A percentile compares a stretch with the other conserved stretches of the same genome.
Conservation (phyloP, 2,797 vertebrate species). For the Chiroxiphia lanceolata region DNA sequence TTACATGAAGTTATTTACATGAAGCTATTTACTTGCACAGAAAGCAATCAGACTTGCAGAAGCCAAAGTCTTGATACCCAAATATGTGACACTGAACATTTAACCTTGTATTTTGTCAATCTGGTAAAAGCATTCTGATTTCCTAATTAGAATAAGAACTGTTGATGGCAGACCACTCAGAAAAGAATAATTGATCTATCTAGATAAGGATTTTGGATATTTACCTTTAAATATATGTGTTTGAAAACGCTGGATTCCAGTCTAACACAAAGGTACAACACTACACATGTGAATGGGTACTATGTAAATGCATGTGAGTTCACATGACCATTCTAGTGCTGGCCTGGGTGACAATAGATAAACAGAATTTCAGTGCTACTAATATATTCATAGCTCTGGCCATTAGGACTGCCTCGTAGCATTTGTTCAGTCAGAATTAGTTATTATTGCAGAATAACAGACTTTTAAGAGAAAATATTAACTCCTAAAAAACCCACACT, state of each 20-base stretch:
- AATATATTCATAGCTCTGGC: not conserved
- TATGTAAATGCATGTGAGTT: not conserved
- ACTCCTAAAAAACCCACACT: not conserved
- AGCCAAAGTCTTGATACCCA: not conserved
- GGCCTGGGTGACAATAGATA: not conserved
- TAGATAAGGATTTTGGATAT: not conserved
- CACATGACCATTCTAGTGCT: not conserved
- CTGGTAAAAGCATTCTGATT: not conserved
- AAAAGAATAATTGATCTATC: not conserved
- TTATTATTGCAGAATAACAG: not conserved
- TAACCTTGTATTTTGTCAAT: not conserved
- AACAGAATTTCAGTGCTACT: not conserved
- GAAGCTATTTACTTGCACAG: not conserved
- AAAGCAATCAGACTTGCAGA: not conserved
- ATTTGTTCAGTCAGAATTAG: not conserved
- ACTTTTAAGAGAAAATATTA: not conserved
- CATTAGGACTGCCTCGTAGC: not conserved
- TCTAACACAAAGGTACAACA: not conserved
- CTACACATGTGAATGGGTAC: not conserved
- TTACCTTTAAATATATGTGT: not conserved
- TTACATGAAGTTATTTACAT: not conserved
- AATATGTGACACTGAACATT: not conserved
- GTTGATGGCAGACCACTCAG: accelerated
- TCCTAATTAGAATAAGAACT: not conserved
- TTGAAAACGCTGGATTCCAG: not conserved